A percentile compares a stretch with the other conserved stretches of the same genome.
phyloP scores from a whole-genome alignment of 1,140 invertebrate species.

The honey bee (Apis mellifera) region Amel_HAv3.1 CM009942.2:9555501-9556000 shows the following conservation, averaged over 20 bases:
- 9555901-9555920: too few species aligned
- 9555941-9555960: too few species aligned
- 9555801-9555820: too few species aligned
- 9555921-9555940: too few species aligned
- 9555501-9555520: constrained; percentile 48
- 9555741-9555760: constrained; percentile 50
- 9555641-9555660: constrained; percentile 76
- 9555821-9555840: too few species aligned
- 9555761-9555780: constrained; percentile 40
- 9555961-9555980: constrained; percentile 30
- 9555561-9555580: constrained; percentile 71
- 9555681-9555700: constrained; percentile 53
- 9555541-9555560: constrained; percentile 57
- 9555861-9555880: too few species aligned
- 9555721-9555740: constrained; percentile 38
- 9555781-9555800: too few species aligned
- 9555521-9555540: constrained; percentile 47
- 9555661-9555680: constrained; percentile 78
- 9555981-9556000: constrained; percentile 23
- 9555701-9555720: constrained; percentile 1
- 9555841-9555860: too few species aligned
- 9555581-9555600: constrained; percentile 40
- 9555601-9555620: constrained; percentile 46
- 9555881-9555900: too few species aligned
- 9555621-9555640: constrained; percentile 57